Evolutionary conservation across 2,113 vertebrate species (phyloP).

Genomic region (Columba janthina): DNA sequence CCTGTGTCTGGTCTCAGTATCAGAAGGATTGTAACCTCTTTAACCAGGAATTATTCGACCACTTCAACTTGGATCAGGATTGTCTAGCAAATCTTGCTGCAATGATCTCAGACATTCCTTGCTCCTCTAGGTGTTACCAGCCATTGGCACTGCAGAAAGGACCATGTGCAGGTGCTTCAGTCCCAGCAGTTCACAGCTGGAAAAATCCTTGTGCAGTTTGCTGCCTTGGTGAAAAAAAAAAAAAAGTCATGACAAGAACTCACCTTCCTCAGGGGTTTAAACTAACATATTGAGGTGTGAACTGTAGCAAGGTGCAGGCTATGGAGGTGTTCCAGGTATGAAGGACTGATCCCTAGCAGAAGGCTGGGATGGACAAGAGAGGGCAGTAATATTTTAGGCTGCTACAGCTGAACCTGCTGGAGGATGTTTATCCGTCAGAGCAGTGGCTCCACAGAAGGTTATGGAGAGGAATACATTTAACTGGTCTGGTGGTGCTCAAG

Average conservation of each 20-base stretch:
- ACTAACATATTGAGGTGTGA: neutral
- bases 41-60: neutral
- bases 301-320: neutral
- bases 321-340: neutral
- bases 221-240: neutral
- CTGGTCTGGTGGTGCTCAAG: neutral
- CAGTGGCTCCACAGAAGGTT: neutral
- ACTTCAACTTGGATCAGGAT: neutral
- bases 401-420: neutral
- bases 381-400: neutral
- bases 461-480: neutral
- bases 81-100: neutral
- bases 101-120: neutral
- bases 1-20: neutral
- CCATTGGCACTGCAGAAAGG: neutral
- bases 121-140: neutral
- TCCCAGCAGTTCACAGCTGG: neutral
- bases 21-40: neutral
- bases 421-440: neutral
- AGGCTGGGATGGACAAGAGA: neutral
- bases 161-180: neutral
- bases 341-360: neutral
- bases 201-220: neutral
- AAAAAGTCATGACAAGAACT: neutral
- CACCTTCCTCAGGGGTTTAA: neutral